Percentiles rank a stretch among this genome's conserved stretches.
These are phyloP conservation scores for Mystacides longicornis DNA, from an alignment of 2,888 invertebrate species.

Conservation along the genomic window DNA sequence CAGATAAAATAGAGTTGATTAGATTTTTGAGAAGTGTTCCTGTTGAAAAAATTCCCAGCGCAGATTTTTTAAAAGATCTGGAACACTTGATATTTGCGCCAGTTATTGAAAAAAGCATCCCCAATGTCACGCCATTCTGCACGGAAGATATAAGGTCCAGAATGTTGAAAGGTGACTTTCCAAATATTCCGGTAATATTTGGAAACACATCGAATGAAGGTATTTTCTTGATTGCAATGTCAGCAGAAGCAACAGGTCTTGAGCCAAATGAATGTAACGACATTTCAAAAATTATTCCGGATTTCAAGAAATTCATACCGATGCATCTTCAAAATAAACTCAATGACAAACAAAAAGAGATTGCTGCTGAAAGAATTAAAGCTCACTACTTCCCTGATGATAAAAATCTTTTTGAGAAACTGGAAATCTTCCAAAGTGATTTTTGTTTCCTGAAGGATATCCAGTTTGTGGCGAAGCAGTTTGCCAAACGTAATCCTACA, in stretches of 20 bases:
- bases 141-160: constrained; percentile 7
- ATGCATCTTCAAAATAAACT: not conserved
- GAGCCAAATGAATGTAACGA: constrained; percentile 19
- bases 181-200: constrained; percentile 34
- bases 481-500: constrained; percentile 11
- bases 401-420: too few relatives aligned
- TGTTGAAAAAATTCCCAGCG: constrained; percentile 10
- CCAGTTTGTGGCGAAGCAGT: constrained; percentile 24
- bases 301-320: constrained; percentile 29
- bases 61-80: not conserved
- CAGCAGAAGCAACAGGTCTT: constrained; percentile 15
- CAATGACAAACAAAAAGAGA: not conserved
- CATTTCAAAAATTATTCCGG: constrained; percentile 19
- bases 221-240: constrained; percentile 14
- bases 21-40: constrained; percentile 10
- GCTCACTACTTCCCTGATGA: constrained; percentile 29
- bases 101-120: constrained; percentile 6
- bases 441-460: constrained; percentile 25
- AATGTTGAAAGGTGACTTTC: constrained; percentile 25
- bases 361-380: constrained; percentile 22
- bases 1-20: constrained; percentile 7
- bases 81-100: too few relatives aligned
- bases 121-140: not conserved
- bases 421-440: constrained; percentile 27
- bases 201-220: constrained; percentile 38